phyloP scores from a whole-genome alignment of 2,888 invertebrate species.

The Andrena haemorrhoa region DNA sequence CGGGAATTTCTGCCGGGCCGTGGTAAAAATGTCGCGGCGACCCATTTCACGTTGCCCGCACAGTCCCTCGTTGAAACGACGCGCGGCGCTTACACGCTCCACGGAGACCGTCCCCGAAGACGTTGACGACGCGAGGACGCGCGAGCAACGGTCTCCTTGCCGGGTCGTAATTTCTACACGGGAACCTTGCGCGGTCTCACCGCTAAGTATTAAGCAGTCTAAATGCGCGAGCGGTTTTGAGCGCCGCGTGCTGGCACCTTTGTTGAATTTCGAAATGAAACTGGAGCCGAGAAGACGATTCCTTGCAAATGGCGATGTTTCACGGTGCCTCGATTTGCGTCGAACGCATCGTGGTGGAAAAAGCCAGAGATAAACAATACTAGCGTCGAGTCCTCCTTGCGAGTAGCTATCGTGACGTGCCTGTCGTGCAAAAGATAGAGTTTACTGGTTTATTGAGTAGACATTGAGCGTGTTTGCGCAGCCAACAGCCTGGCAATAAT shows the following conservation, averaged over 20 bases:
- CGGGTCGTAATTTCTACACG: neutral
- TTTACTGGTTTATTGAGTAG: slow-evolving; percentile 34
- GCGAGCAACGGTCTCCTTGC: neutral
- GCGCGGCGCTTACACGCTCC: no score
- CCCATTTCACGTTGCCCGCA: slow-evolving; percentile 26
- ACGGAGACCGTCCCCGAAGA: no score
- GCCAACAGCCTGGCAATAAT: slow-evolving; percentile 26
- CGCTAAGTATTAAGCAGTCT: neutral
- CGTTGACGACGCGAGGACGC: no score
- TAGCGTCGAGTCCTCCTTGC: neutral
- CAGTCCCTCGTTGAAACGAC: neutral
- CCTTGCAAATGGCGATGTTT: neutral
- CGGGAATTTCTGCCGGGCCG: slow-evolving; percentile 7
- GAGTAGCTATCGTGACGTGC: neutral
- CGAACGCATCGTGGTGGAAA: slow-evolving; percentile 25
- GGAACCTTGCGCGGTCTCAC: neutral
- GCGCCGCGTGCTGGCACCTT: neutral
- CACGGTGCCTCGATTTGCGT: neutral
- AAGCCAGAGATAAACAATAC: slow-evolving; percentile 45
- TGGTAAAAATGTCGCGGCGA: slow-evolving; percentile 9
- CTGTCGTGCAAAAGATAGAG: neutral
- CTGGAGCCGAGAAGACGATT: slow-evolving; percentile 11
- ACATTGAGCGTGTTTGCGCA: slow-evolving; percentile 12
- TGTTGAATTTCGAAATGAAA: neutral
- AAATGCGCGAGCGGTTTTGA: neutral